Conservation (phyloP, 2,113 vertebrate genomes). For the Ictalurus punctatus region DNA sequence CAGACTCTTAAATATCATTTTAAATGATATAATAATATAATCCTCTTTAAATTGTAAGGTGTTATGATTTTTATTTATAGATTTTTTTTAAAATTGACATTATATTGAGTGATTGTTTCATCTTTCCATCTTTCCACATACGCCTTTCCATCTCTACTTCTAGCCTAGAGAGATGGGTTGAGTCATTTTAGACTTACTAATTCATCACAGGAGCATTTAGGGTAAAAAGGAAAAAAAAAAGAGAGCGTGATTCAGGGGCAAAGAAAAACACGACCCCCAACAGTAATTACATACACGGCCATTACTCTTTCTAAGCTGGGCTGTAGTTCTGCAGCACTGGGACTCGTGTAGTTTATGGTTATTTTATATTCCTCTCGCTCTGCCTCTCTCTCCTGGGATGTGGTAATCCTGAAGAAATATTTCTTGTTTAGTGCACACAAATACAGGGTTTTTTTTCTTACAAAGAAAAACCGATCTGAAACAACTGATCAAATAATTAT, state of each 20-base stretch:
- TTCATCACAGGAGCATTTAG: conserved; percentile 40
- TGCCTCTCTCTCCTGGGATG: neutral
- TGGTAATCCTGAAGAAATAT: conserved; percentile 3
- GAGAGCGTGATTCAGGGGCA: neutral
- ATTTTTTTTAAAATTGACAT: neutral
- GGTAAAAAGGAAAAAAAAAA: neutral
- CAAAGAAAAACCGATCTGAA: neutral
- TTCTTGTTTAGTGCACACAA: neutral
- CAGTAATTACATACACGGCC: conserved; percentile 40
- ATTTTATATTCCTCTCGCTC: neutral
- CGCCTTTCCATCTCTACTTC: neutral
- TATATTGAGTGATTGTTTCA: neutral
- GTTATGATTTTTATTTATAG: neutral
- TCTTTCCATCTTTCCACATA: neutral
- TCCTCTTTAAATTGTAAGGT: neutral
- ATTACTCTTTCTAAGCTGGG: conserved; percentile 40
- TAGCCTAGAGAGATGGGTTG: neutral
- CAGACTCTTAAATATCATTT: neutral
- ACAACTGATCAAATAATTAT: neutral
- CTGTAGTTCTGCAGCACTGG: conserved; percentile 17
- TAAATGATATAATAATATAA: neutral
- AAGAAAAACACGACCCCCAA: conserved; percentile 35
- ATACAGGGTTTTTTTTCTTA: neutral
- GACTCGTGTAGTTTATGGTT: conserved; percentile 18
- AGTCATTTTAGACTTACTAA: neutral